phyloP scores from a whole-genome alignment of 2,113 vertebrate species.

The Cavia aperea region DNA sequence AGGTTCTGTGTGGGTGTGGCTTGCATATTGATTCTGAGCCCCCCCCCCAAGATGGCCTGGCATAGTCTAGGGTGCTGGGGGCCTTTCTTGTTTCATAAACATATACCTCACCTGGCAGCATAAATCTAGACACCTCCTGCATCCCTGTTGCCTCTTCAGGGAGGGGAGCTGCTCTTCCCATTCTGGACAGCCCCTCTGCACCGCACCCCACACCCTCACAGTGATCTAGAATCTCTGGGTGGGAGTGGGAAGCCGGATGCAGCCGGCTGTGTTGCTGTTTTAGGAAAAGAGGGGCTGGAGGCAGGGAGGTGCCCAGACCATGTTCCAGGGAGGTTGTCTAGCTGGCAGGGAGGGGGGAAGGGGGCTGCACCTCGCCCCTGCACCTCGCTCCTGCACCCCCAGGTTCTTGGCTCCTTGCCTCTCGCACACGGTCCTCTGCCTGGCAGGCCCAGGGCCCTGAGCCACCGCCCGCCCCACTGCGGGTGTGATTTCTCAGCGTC shows the following conservation, averaged over 20 bases:
- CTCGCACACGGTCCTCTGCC: background rate
- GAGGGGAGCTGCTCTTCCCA: background rate
- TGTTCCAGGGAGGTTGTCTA: slow-evolving; percentile 21
- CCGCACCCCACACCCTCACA: background rate
- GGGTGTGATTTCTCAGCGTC: slow-evolving; percentile 52
- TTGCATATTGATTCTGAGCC: background rate
- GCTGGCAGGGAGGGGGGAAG: background rate
- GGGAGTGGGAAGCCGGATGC: background rate
- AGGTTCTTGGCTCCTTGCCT: slow-evolving; percentile 2
- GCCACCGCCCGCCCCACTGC: background rate
- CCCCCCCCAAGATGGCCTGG: background rate
- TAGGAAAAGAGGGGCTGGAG: slow-evolving; percentile 6
- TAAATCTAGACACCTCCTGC: background rate
- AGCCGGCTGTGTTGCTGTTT: slow-evolving; percentile 19
- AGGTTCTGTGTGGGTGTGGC: background rate
- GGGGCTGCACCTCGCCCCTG: background rate
- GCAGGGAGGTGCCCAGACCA: background rate
- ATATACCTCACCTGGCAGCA: background rate
- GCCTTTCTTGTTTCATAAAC: background rate
- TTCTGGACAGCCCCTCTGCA: background rate
- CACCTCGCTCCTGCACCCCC: background rate
- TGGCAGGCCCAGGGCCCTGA: background rate
- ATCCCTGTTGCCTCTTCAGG: background rate
- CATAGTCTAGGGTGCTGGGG: background rate
- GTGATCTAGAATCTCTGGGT: background rate